phyloP scores from a whole-genome alignment of 2,797 vertebrate species.

The Muscicapa striata region DNA sequence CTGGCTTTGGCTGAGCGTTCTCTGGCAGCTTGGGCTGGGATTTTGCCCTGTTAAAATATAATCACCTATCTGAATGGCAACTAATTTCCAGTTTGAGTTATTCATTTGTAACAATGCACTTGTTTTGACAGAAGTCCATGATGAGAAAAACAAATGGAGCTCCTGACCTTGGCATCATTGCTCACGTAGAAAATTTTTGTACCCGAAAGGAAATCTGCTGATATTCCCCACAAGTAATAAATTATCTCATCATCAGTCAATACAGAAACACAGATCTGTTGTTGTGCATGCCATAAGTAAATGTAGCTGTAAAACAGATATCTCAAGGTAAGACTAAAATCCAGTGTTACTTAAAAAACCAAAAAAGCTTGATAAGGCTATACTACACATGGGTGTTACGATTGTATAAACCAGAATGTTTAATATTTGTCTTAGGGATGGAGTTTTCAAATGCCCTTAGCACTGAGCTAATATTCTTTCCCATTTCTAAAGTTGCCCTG shows the following conservation, averaged over 20 bases:
- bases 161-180: neutral
- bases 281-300: neutral
- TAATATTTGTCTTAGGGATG: neutral
- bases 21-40: conserved; percentile 39
- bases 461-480: neutral
- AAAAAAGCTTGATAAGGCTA: neutral
- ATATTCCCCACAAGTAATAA: neutral
- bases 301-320: neutral
- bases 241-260: neutral
- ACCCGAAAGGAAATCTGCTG: neutral
- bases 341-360: neutral
- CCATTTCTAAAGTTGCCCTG: neutral
- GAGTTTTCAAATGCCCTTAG: neutral
- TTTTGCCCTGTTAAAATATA: conserved; percentile 47
- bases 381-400: neutral
- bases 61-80: conserved; percentile 12
- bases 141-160: neutral
- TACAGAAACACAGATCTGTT: neutral
- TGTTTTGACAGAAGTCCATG: conserved; percentile 14
- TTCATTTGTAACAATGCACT: conserved; percentile 1
- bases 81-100: conserved; percentile 25
- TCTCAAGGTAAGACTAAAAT: conserved; percentile 6
- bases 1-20: conserved; percentile 32
- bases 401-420: neutral
- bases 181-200: neutral